These are phyloP conservation scores for Syngnathus acus DNA, from an alignment of 2,797 vertebrate species.

Conservation along the genomic window DNA sequence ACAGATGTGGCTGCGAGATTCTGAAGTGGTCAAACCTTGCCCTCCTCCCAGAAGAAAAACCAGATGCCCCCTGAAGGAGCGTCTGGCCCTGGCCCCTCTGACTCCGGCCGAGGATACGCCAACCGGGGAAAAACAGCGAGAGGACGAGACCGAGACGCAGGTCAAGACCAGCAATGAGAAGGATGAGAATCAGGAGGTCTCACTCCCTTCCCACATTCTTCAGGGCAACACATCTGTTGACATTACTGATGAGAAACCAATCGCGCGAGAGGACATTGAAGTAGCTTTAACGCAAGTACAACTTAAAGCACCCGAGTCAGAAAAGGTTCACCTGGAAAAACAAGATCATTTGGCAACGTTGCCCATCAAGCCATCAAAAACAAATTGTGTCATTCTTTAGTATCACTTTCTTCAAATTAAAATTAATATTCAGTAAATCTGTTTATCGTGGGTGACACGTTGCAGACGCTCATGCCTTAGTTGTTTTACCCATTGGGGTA, in stretches of 20 bases:
- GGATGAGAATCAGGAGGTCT: conserved; percentile 29
- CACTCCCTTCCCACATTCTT: not conserved
- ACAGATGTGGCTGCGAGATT: conserved; percentile 17
- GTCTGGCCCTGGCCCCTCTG: conserved; percentile 61
- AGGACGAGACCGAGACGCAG: conserved; percentile 55
- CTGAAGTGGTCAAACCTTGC: conserved; percentile 34
- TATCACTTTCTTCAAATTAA: not conserved
- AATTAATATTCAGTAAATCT: not conserved
- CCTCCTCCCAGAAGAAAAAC: conserved; percentile 51
- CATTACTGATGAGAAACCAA: conserved; percentile 8
- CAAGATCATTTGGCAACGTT: conserved; percentile 9
- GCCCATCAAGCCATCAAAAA: not conserved
- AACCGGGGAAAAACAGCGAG: conserved; percentile 42
- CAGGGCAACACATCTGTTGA: not conserved
- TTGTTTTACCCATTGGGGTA: too few relatives aligned
- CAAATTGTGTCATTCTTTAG: not conserved
- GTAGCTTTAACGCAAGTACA: conserved; percentile 12
- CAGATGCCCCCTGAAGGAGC: conserved; percentile 35
- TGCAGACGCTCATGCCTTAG: not conserved
- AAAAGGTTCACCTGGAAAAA: conserved; percentile 17
- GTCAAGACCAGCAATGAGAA: conserved; percentile 54
- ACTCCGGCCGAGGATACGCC: conserved; percentile 47
- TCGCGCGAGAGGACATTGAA: conserved; percentile 10
- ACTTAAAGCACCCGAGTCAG: conserved; percentile 12
- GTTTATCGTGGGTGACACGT: not conserved